Conservation (phyloP, 2,113 vertebrate genomes). For the Erythrolamprus reginae region DNA sequence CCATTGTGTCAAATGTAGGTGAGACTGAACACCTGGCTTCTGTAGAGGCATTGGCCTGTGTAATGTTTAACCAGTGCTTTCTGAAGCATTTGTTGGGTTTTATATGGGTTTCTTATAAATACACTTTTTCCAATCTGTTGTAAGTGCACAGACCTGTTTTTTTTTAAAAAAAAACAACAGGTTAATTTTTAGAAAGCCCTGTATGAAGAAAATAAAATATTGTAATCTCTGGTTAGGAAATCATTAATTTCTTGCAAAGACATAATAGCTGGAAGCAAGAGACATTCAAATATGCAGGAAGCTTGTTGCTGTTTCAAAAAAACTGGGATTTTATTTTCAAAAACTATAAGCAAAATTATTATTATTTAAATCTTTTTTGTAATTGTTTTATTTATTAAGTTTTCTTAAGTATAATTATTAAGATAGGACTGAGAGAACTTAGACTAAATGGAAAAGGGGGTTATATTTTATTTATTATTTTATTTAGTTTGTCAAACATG, state of each 20-base stretch:
- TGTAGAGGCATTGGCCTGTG: not conserved
- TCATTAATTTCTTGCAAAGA: not conserved
- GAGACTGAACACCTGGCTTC: not conserved
- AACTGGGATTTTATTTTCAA: not conserved
- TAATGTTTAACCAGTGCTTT: not conserved
- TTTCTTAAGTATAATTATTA: not conserved
- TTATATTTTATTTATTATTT: not conserved
- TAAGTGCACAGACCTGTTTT: not conserved
- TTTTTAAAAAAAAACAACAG: not conserved
- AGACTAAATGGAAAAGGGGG: not conserved
- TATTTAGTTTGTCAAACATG: no score
- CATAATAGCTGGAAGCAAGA: not conserved
- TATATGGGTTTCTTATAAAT: not conserved
- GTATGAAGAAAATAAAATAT: not conserved
- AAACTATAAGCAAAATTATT: not conserved
- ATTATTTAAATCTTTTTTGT: not conserved
- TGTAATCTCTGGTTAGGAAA: not conserved
- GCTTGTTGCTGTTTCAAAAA: not conserved
- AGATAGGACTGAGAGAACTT: not conserved
- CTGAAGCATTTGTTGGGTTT: not conserved
- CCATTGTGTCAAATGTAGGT: not conserved
- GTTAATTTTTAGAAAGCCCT: not conserved
- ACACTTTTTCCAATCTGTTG: not conserved
- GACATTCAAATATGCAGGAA: not conserved
- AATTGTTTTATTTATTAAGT: not conserved